Conservation (phyloP, 2,113 vertebrate genomes). For the Paradoxurus hermaphroditus region DNA sequence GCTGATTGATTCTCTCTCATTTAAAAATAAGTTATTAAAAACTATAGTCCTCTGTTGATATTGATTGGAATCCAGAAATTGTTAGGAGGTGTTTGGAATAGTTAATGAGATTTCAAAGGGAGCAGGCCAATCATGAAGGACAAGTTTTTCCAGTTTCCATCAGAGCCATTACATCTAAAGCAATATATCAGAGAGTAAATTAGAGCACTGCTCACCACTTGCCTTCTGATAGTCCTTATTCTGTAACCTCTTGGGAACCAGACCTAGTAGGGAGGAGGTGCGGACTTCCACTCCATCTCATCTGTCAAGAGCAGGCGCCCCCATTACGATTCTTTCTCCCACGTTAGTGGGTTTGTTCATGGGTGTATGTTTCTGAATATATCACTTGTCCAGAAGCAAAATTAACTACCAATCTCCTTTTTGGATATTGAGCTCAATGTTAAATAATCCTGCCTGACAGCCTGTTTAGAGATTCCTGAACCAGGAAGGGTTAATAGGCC, state of each 20-base stretch:
- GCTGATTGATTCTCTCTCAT: not conserved
- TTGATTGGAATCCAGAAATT: not conserved
- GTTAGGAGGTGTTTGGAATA: not conserved
- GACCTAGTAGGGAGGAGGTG: not conserved
- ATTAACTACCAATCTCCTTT: slow-evolving; percentile 51
- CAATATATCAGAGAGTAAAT: not conserved
- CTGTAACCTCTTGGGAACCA: not conserved
- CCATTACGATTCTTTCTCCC: not conserved
- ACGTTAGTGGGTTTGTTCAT: not conserved
- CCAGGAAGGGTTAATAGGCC: not conserved
- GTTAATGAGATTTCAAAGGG: not conserved
- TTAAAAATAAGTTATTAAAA: slow-evolving; percentile 28
- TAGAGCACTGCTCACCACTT: not conserved
- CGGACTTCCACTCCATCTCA: not conserved
- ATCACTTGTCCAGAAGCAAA: slow-evolving; percentile 19
- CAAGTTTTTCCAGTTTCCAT: not conserved
- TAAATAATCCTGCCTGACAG: slow-evolving; percentile 50
- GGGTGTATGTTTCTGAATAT: not conserved
- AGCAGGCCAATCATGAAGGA: not conserved
- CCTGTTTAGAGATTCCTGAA: not conserved
- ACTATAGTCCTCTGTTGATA: not conserved
- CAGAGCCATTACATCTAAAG: not conserved
- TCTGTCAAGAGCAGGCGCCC: not conserved
- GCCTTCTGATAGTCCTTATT: not conserved
- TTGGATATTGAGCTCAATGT: slow-evolving; percentile 5